Evolutionary conservation across 2,113 vertebrate genomes (phyloP), one percentile per base, ranked within the genome.

Genomic region (Furnarius figulus): DNA sequence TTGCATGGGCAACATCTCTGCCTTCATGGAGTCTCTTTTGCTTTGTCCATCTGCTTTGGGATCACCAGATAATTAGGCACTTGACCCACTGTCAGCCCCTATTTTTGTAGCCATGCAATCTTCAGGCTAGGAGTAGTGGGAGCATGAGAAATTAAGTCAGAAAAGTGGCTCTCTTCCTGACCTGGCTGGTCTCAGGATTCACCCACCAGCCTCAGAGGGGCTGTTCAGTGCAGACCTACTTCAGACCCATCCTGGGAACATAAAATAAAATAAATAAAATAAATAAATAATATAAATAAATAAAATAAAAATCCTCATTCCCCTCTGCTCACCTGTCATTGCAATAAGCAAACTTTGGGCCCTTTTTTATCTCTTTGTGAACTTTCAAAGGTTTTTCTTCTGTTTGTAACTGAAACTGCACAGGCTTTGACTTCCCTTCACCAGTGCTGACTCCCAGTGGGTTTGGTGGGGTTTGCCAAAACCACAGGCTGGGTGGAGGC

Each of bases 11-110:
- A 73, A 28, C 37, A 9, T 27, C 47, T 58, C 68, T 88, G 33
- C 47, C 42, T 67, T 63, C 1, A 1, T 63, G 37, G 14, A 58
- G 28, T 66, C 21, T 71, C 42, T 62, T 39, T 61, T 31, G 28
- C 19, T 61, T 79, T 66, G 27, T 59, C 47, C 2, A 1, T 62
- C 61, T 81, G n/a, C n/a, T 81, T 85, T 53, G 27, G 4, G 47
- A 27, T 85, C 39, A 7, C 59, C 11, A 21, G 44, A 8, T 53
- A 35, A 65, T 59, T 28, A 59, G n/a, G 66, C 2, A 1, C 25
- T 67, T 61, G 50, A 28, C 50, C 35, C 65, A 66, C 23, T 0
- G 1, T 47, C 27, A 31, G 28, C 31, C 37, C 28, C 0, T 1
- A 12, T 73, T 53, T 35, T 89, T 82, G 44, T 33, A 65, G 40